Conservation (phyloP, 2,113 vertebrate species). For the Ciconia stormi region DNA sequence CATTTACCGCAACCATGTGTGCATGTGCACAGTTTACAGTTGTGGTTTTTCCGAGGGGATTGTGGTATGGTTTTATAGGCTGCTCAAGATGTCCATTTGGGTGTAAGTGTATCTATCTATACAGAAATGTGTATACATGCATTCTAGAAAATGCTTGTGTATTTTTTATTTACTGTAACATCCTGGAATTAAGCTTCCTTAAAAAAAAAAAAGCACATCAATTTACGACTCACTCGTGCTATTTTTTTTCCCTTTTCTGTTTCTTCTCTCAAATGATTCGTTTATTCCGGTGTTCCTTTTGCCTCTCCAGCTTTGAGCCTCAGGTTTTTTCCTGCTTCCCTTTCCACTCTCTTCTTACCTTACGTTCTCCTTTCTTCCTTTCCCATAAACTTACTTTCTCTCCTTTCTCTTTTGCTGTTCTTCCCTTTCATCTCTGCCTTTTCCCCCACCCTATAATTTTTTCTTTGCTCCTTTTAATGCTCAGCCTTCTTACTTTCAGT, state of each 20-base stretch:
- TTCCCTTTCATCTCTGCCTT: background rate
- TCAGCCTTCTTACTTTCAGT: background rate
- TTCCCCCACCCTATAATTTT: background rate
- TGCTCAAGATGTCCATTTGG: constrained; percentile 5
- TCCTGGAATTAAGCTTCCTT: background rate
- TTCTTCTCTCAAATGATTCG: background rate
- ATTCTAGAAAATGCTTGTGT: background rate
- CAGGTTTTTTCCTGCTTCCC: background rate
- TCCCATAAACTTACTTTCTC: background rate
- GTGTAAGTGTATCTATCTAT: constrained; percentile 6
- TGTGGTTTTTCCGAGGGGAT: constrained; percentile 15
- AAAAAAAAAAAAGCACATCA: background rate
- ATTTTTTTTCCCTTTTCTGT: background rate
- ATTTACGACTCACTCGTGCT: background rate
- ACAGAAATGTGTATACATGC: background rate
- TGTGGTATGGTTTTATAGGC: constrained; percentile 40
- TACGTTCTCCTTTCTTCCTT: background rate
- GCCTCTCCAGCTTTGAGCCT: background rate
- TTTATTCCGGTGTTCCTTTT: background rate
- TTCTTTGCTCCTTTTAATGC: background rate
- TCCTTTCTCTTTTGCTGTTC: background rate
- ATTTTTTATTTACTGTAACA: background rate
- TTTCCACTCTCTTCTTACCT: background rate
- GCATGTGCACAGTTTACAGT: background rate
- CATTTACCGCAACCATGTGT: constrained; percentile 2